A percentile compares a stretch with the other conserved stretches of the same genome.
Conservation (phyloP, 2,888 invertebrate species). For the Lymantria dispar region DNA sequence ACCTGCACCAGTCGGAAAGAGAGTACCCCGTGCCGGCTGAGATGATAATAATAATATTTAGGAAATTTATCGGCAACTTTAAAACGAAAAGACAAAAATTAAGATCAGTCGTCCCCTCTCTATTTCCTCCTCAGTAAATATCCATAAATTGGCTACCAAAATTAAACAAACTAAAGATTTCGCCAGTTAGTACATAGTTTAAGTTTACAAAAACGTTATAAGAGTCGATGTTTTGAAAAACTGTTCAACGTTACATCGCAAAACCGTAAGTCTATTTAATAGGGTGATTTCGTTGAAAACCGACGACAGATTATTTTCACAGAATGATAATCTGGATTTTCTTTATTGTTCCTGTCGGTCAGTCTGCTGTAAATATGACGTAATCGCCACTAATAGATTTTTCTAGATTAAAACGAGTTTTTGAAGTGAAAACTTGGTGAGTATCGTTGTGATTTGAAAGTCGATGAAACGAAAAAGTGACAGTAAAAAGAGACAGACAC, state of each 20-base stretch:
- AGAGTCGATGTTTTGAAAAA: conserved; percentile 10
- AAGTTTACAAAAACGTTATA: conserved; percentile 9
- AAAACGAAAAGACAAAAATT: neutral
- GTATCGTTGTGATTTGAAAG: too few relatives aligned
- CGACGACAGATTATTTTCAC: neutral
- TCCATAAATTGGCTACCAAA: conserved; percentile 28
- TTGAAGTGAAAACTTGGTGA: too few relatives aligned
- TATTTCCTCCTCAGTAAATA: conserved; percentile 13
- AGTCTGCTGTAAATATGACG: too few relatives aligned
- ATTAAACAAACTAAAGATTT: conserved; percentile 29
- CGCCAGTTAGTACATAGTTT: conserved; percentile 17
- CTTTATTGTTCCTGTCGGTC: too few relatives aligned
- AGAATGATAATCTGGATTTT: too few relatives aligned
- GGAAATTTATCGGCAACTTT: neutral
- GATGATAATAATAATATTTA: too few relatives aligned
- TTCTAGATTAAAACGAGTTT: too few relatives aligned
- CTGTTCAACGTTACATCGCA: conserved; percentile 27
- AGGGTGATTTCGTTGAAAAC: neutral
- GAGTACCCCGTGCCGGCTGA: too few relatives aligned
- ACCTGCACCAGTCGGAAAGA: too few relatives aligned
- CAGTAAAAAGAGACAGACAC: too few relatives aligned
- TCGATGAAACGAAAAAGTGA: too few relatives aligned
- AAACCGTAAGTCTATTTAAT: conserved; percentile 3
- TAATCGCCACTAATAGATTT: too few relatives aligned
- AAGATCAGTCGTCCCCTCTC: conserved; percentile 1